Conservation (phyloP, 2,113 vertebrate genomes). For the Hyaena hyaena region DNA sequence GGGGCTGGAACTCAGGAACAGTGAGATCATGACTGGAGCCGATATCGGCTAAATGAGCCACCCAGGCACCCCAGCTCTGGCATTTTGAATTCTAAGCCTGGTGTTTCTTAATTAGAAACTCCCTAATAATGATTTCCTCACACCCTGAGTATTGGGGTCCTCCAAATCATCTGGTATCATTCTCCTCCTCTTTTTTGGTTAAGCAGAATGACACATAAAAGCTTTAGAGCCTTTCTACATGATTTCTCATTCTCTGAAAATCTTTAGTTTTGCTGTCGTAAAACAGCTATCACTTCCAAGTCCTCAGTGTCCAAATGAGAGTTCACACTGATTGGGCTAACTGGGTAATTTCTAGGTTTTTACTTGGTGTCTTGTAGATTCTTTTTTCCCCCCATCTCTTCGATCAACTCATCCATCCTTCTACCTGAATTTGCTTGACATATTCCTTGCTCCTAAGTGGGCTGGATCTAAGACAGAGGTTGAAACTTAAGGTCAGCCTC, state of each 20-base stretch:
- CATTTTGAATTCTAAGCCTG: neutral
- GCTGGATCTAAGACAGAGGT: neutral
- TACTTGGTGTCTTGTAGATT: neutral
- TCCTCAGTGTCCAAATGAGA: neutral
- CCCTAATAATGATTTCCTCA: neutral
- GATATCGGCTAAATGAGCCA: no score
- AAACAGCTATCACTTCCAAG: neutral
- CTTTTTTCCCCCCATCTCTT: neutral
- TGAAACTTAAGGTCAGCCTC: slow-evolving; percentile 18
- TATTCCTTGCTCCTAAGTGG: neutral
- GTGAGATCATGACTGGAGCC: no score
- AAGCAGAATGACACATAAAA: neutral
- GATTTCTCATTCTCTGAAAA: slow-evolving; percentile 19
- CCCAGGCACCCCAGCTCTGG: neutral
- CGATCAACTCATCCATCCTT: neutral
- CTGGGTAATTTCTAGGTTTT: neutral
- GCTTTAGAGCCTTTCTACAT: neutral
- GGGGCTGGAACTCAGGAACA: no score
- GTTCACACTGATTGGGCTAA: neutral
- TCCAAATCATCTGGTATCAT: neutral
- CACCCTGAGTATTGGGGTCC: no score
- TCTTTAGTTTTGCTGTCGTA: neutral
- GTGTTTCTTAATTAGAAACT: neutral
- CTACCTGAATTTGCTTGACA: neutral
- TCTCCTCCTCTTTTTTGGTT: neutral